Evolutionary conservation across 2,797 vertebrate genomes (phyloP), one percentile per base, ranked within the genome.

Genomic region (Gorsachius magnificus): DNA sequence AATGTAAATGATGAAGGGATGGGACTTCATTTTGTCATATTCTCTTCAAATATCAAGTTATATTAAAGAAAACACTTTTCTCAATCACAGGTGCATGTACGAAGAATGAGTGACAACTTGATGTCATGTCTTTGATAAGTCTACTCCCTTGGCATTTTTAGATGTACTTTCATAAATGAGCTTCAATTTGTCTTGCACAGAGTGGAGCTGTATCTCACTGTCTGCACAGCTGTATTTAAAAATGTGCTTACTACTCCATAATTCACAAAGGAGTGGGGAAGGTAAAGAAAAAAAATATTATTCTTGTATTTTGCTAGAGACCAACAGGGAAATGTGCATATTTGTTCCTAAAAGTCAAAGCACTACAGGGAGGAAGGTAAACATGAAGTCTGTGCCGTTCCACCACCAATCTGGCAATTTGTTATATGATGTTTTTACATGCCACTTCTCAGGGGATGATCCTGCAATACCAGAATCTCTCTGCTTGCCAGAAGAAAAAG

Each of bases 51-150:
- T 98, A 98, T 96, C 97, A 98, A 96, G 88, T 96, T 97, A 95
- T 98, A 97, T 97, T 98, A 98, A 98, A 98, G 97, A 98, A 97
- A 98, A 97, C 95, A 98, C 97, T 97, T 98, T 95, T 96, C 93
- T 96, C 96, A 94, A 96, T 97, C 97, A 98, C 96, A 98, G 96
- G 96, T 97, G 90, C 70, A 11, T 93, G 71, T 83, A 93, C 28
- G n/a, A 95, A 84, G 92, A 76, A 65, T 96, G 97, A 98, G 82
- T 98, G 98, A 97, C 98, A 98, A 93, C 97, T 96, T 94, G 94
- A 95, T 97, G 97, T 97, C 96, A 97, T 97, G 88, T 96, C 97
- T 98, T 97, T 98, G 97, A 97, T 98, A 97, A 97, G 95, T 84
- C 95, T 96, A 88, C 81, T 98, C 97, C 97, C 98, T 93, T 96